Evolutionary conservation across 2,113 vertebrate species (phyloP).

Genomic region (Lamprotornis superbus): DNA sequence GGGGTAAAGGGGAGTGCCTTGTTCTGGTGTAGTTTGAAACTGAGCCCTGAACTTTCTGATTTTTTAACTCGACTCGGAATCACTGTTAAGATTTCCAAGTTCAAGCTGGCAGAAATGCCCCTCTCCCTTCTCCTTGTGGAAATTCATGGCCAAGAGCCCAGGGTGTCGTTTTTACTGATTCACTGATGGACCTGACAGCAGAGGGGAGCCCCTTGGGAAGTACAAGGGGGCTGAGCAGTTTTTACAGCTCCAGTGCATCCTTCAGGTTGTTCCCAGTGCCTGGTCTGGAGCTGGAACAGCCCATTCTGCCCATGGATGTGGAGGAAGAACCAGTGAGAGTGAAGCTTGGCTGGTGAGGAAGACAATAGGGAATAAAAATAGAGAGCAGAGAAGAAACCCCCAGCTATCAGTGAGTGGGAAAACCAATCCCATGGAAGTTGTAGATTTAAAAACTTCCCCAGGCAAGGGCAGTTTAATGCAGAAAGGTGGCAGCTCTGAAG

Average conservation of each 20-base stretch:
- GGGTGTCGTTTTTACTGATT: not conserved
- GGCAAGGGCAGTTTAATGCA: not conserved
- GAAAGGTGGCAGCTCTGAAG: not conserved
- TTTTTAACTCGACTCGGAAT: not conserved
- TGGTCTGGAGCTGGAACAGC: not conserved
- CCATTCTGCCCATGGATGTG: rapidly evolving
- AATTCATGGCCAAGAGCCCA: not conserved
- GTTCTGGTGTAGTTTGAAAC: not conserved
- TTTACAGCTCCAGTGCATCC: not conserved
- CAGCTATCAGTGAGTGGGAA: not conserved
- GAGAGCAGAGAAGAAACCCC: not conserved
- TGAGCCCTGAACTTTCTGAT: not conserved
- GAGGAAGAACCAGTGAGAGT: not conserved
- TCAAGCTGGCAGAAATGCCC: not conserved
- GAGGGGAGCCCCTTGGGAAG: not conserved
- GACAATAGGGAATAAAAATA: not conserved
- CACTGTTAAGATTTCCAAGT: rapidly evolving
- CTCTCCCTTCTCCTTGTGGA: not conserved
- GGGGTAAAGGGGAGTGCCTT: not conserved
- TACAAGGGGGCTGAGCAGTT: not conserved
- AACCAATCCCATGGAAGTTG: not conserved
- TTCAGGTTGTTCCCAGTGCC: rapidly evolving
- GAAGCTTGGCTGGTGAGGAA: not conserved
- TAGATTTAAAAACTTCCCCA: not conserved
- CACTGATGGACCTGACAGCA: rapidly evolving